Evolutionary conservation across 2,797 vertebrate species (phyloP).

Genomic region (Alfaro cultratus): DNA sequence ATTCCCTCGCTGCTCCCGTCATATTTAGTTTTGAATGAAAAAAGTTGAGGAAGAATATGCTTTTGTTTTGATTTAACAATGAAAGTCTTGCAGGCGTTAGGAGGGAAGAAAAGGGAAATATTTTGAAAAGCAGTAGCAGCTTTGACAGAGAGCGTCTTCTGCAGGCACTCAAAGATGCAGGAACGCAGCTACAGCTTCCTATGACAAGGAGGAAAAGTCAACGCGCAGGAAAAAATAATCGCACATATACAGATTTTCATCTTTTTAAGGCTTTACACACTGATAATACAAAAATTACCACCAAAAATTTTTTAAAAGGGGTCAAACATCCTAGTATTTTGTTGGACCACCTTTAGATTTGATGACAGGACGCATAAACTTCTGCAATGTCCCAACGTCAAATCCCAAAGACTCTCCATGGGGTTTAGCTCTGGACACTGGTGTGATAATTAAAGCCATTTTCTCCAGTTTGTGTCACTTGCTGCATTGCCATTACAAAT

Average conservation of each 20-base stretch:
- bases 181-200: background rate
- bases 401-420: background rate
- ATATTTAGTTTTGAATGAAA: conserved; percentile 8
- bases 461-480: background rate
- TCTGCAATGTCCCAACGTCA: too few species aligned
- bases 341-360: too few species aligned
- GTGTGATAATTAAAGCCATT: background rate
- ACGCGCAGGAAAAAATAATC: background rate
- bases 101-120: conserved; percentile 52
- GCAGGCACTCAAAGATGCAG: background rate
- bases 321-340: too few species aligned
- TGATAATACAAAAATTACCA: too few species aligned
- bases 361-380: too few species aligned
- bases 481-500: too few species aligned
- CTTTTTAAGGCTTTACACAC: too few species aligned
- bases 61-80: conserved; percentile 37
- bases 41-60: conserved; percentile 26
- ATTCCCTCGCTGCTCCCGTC: conserved; percentile 32
- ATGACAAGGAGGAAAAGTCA: conserved; percentile 4
- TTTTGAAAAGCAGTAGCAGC: conserved; percentile 53
- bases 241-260: background rate
- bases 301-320: too few species aligned
- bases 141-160: conserved; percentile 15
- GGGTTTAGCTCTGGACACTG: background rate
- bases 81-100: conserved; percentile 50